Evolutionary conservation across 2,113 vertebrate genomes (phyloP), one percentile per base, ranked within the genome.

Genomic region (Syngnathus scovelli): DNA sequence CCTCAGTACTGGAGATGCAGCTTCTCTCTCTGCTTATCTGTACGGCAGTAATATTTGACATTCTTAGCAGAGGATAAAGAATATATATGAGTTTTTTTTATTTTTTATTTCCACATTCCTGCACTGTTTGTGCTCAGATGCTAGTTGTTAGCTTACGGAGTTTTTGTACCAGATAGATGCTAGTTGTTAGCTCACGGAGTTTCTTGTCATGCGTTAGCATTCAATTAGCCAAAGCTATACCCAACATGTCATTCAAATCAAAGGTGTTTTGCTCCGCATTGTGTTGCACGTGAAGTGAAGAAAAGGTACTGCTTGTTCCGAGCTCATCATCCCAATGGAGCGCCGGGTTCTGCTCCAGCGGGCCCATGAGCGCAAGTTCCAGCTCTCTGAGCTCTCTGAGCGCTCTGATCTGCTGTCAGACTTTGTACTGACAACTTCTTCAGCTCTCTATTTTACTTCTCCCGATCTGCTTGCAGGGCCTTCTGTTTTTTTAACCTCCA

Each of bases 391-490:
- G 84, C 44, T 48, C 13, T 48, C 44, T 43, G n/a, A 55, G 52
- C 71, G 65, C 77, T 89, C 68, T 82, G 89, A 89, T 92, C 90
- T 90, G 74, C 74, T 66, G 85, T 78, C 89, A 88, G 80, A 79
- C 84, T 69, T 73, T 76, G 73, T 71, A 69, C 83, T 86, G 86
- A 89, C 85, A 84, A 85, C 87, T 88, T 86, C 83, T 83, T 82
- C 76, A 68, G 75, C 70, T 77, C 73, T 79, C 77, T 79, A 70
- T 88, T 86, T 76, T 86, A 79, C 79, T 81, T 70, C 70, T 78
- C 10, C 49, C 13, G 70, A 58, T 68, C 69, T 66, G 61, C 64
- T 75, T 70, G 11, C 85, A 78, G 78, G 72, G 71, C 78, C 79
- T 33, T 88, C 80, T 86, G 80, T 80, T 85, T 90, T 87, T 87